Conservation (phyloP, 2,888 invertebrate species). For the Tortrix viridana region DNA sequence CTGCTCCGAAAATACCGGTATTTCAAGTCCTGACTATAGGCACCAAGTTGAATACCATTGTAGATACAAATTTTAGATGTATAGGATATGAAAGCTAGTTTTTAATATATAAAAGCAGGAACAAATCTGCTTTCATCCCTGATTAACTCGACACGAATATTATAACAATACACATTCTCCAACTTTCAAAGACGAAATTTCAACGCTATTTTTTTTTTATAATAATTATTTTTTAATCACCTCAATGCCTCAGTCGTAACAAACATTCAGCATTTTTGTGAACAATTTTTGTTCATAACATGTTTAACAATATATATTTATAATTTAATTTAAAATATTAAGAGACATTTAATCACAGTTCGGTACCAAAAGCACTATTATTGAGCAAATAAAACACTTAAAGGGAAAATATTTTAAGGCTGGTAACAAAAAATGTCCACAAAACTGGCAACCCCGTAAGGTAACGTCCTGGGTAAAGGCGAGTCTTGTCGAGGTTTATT, state of each 20-base stretch:
- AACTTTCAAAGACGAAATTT: constrained; percentile 21
- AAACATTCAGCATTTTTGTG: constrained; percentile 44
- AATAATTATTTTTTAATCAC: constrained; percentile 5
- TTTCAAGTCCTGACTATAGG: too few species aligned
- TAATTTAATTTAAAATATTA: constrained; percentile 30
- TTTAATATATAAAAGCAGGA: too few species aligned
- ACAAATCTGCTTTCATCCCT: too few species aligned
- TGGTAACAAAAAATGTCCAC: constrained; percentile 55
- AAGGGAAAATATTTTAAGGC: constrained; percentile 29
- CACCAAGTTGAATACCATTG: too few species aligned
- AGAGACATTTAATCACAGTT: constrained; percentile 34
- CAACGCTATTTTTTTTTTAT: constrained; percentile 16
- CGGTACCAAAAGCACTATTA: constrained; percentile 30
- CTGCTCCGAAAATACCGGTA: too few species aligned
- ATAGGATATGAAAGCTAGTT: too few species aligned
- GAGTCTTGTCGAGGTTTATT: constrained; percentile 51
- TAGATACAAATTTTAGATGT: too few species aligned
- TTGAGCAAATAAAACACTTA: constrained; percentile 28
- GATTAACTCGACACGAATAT: constrained; percentile 42
- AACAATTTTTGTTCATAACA: constrained; percentile 45
- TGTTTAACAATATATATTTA: constrained; percentile 20
- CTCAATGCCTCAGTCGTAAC: constrained; percentile 48
- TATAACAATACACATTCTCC: constrained; percentile 27
- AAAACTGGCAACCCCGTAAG: constrained; percentile 53
- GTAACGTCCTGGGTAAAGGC: constrained; percentile 49